phyloP scores from a whole-genome alignment of 2,888 invertebrate genomes.

The Trichacis sp. region DNA sequence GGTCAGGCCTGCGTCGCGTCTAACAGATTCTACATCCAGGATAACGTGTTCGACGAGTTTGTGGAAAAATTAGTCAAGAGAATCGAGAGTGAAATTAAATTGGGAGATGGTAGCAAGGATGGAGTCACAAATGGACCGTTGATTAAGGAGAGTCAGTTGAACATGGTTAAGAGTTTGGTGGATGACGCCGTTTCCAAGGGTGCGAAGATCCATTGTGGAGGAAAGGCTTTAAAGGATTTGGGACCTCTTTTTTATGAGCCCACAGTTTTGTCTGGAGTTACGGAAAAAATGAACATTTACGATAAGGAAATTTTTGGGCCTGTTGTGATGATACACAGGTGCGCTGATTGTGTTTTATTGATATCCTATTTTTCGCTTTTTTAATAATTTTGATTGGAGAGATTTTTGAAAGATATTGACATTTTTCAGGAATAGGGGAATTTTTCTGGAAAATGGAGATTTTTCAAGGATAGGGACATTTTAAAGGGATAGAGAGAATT shows the following conservation, averaged over 20 bases:
- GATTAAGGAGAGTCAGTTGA: conserved; percentile 86
- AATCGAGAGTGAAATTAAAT: conserved; percentile 77
- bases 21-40: conserved; percentile 86
- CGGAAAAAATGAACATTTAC: conserved; percentile 84
- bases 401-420: no score
- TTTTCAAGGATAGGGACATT: no score
- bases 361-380: no score
- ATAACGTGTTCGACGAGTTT: conserved; percentile 83
- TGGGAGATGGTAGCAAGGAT: conserved; percentile 83
- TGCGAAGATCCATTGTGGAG: conserved; percentile 83
- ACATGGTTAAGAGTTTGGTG: conserved; percentile 85
- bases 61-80: conserved; percentile 77
- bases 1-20: conserved; percentile 98
- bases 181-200: conserved; percentile 89
- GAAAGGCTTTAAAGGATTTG: conserved; percentile 75
- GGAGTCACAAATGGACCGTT: conserved; percentile 90
- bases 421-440: no score
- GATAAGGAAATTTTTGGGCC: conserved; percentile 97
- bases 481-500: no score
- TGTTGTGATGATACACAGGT: conserved; percentile 80
- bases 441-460: no score
- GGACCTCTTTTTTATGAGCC: conserved; percentile 90
- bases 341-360: no score
- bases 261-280: conserved; percentile 86
- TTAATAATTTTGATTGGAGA: no score